phyloP scores from a whole-genome alignment of 2,888 invertebrate genomes.

The Lysandra coridon region DNA sequence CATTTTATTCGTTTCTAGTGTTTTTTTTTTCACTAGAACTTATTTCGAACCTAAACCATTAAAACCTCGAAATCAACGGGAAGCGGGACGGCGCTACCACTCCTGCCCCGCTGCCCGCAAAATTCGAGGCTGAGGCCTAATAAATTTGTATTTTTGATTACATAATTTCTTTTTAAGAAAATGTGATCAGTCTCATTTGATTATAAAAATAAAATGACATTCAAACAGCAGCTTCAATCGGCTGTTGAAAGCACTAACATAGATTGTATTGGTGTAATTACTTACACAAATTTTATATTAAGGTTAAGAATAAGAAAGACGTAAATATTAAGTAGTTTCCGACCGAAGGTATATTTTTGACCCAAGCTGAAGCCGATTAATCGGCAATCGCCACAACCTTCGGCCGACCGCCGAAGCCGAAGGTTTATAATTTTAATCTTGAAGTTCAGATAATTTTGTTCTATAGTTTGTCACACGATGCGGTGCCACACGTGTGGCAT shows the following conservation, averaged over 20 bases:
- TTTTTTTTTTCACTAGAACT: not conserved
- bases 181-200: not conserved
- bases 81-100: too few species aligned
- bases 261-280: constrained; percentile 15
- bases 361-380: too few species aligned
- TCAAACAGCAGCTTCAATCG: not conserved
- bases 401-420: too few species aligned
- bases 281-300: constrained; percentile 10
- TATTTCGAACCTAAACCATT: not conserved
- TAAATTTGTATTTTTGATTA: not conserved
- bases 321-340: not conserved
- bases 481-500: too few species aligned
- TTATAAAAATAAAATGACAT: not conserved
- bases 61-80: too few species aligned
- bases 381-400: too few species aligned
- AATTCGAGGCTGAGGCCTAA: not conserved
- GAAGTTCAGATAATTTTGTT: too few species aligned
- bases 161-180: not conserved
- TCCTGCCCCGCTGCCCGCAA: too few species aligned
- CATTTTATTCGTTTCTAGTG: not conserved
- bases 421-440: too few species aligned
- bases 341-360: too few species aligned
- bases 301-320: not conserved
- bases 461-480: too few species aligned
- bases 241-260: not conserved